Percentiles rank a stretch among this genome's conserved stretches.
phyloP scores from a whole-genome alignment of 2,113 vertebrate genomes.

The Ploceus nigricollis region DNA sequence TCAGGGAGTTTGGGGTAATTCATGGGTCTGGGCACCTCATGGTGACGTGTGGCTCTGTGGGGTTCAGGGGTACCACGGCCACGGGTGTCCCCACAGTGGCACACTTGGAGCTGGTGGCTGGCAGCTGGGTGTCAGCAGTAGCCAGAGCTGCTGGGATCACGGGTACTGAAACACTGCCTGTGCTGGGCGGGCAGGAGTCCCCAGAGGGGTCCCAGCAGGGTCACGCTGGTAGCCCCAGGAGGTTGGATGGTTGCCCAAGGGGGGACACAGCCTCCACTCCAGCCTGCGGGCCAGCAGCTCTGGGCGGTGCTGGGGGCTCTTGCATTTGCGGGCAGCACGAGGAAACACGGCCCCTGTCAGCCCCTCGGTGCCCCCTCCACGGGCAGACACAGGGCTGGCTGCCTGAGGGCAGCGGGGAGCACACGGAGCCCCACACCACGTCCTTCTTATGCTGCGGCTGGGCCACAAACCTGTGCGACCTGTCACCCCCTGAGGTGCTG shows the following conservation, averaged over 20 bases:
- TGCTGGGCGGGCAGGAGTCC: neutral
- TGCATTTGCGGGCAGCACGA: neutral
- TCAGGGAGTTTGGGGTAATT: neutral
- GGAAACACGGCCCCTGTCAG: fast-evolving
- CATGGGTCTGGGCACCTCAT: neutral
- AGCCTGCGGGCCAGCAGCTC: neutral
- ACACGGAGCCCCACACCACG: no score
- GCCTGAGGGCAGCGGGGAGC: fast-evolving
- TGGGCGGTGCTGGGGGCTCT: neutral
- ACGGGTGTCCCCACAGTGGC: neutral
- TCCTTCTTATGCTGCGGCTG: neutral
- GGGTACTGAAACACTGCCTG: neutral
- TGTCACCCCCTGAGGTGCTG: fast-evolving
- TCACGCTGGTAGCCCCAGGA: neutral
- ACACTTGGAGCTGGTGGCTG: neutral
- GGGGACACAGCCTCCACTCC: neutral
- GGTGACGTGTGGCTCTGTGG: fast-evolving
- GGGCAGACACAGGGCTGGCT: neutral
- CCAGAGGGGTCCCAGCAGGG: neutral
- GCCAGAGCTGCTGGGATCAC: neutral
- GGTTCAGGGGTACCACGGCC: neutral
- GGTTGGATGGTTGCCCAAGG: fast-evolving
- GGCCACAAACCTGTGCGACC: neutral
- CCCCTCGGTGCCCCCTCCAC: fast-evolving
- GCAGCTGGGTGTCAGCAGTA: neutral